Conservation (phyloP, 2,888 invertebrate species). For the Rhagonycha fulva region DNA sequence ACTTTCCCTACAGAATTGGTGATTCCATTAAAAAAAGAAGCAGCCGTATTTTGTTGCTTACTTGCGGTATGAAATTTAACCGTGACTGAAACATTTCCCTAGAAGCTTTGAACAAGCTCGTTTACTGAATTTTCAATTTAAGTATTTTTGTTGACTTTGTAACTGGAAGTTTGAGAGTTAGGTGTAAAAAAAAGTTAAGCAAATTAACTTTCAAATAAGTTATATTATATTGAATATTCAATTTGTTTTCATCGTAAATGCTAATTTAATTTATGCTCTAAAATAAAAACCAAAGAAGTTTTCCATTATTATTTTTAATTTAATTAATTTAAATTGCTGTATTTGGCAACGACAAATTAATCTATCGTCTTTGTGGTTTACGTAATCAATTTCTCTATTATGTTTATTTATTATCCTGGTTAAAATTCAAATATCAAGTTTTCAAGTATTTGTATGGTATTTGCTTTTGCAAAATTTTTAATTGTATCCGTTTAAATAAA, state of each 20-base stretch:
- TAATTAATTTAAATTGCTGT: neutral
- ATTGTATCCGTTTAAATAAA: no score
- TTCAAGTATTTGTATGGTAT: no score
- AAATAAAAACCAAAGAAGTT: neutral
- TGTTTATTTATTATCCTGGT: neutral
- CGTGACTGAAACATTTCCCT: slow-evolving; percentile 9
- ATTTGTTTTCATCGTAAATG: neutral
- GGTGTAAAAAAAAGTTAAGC: neutral
- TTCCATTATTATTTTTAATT: neutral
- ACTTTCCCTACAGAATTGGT: slow-evolving; percentile 32
- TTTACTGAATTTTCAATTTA: slow-evolving; percentile 8
- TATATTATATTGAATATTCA: neutral
- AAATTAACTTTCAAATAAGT: neutral
- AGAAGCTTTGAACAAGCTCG: slow-evolving; percentile 4
- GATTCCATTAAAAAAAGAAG: slow-evolving; percentile 29
- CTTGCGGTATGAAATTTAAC: slow-evolving; percentile 23
- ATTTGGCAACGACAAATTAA: neutral
- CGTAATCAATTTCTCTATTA: neutral
- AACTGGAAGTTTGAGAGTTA: neutral
- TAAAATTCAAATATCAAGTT: no score
- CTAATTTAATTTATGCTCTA: neutral
- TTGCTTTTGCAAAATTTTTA: no score
- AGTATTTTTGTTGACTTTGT: slow-evolving; percentile 3
- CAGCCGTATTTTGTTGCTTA: slow-evolving; percentile 19
- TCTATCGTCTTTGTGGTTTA: neutral